Conservation (phyloP, 2,113 vertebrate genomes). For the Strigops habroptila region DNA sequence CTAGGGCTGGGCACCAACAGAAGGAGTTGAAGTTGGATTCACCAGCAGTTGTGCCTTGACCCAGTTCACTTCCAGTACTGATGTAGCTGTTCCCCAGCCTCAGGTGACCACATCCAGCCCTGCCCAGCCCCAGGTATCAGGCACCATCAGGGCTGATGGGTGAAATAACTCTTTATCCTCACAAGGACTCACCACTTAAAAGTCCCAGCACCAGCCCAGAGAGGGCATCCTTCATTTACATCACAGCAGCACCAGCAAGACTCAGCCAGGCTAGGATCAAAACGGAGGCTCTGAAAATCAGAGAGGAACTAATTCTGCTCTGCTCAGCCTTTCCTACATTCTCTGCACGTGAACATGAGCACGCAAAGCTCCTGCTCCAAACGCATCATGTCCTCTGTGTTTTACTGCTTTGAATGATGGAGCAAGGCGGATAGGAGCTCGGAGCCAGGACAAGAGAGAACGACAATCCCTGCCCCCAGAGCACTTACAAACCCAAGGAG, state of each 20-base stretch:
- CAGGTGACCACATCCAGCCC: neutral
- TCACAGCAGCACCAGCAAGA: neutral
- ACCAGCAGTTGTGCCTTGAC: neutral
- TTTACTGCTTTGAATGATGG: neutral
- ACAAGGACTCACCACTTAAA: rapidly evolving
- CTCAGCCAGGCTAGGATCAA: neutral
- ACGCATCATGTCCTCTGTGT: rapidly evolving
- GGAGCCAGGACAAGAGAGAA: neutral
- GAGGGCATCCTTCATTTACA: neutral
- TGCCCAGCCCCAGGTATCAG: neutral
- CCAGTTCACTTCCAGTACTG: neutral
- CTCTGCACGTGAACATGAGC: neutral
- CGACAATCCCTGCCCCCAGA: neutral
- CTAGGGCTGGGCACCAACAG: neutral
- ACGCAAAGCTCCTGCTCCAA: neutral
- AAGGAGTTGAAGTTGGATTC: too few species aligned
- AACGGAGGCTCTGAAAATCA: rapidly evolving
- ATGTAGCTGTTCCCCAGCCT: neutral
- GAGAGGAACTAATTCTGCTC: neutral
- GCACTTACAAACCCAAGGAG: neutral
- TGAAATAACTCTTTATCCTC: neutral
- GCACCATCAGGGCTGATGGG: neutral
- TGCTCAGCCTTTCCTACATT: neutral
- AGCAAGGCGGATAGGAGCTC: neutral
- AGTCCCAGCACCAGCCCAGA: neutral